Conservation (phyloP, 2,797 vertebrate species). For the Microctenopoma steveboyesi region DNA sequence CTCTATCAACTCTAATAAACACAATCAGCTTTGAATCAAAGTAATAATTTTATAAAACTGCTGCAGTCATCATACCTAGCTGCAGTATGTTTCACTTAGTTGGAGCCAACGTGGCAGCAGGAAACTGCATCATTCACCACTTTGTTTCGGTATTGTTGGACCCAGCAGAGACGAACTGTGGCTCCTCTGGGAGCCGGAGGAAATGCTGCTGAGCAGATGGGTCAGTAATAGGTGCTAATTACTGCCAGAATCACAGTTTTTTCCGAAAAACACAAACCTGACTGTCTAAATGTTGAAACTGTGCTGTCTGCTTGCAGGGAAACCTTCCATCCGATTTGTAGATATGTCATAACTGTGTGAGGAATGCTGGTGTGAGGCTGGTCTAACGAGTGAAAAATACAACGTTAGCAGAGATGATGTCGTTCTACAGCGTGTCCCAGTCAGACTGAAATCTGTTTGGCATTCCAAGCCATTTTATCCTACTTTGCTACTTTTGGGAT, state of each 20-base stretch:
- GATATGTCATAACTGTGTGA: background rate
- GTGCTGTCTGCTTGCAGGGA: constrained; percentile 14
- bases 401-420: too few relatives aligned
- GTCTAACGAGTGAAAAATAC: background rate
- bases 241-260: constrained; percentile 61
- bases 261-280: constrained; percentile 44
- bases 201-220: constrained; percentile 74
- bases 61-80: constrained; percentile 21
- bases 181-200: constrained; percentile 59
- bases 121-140: constrained; percentile 53
- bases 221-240: constrained; percentile 74
- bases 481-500: constrained; percentile 19
- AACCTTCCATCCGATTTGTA: constrained; percentile 9
- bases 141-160: constrained; percentile 67
- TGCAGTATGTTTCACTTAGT: constrained; percentile 26
- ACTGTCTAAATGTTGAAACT: constrained; percentile 32
- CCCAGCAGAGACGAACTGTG: constrained; percentile 63
- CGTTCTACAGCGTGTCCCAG: too few relatives aligned
- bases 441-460: too few relatives aligned
- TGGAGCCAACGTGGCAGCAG: constrained; percentile 56
- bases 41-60: constrained; percentile 30
- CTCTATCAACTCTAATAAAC: background rate
- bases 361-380: background rate
- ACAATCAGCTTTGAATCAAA: constrained; percentile 22
- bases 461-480: too few relatives aligned